A percentile compares a stretch with the other conserved stretches of the same genome.
These are phyloP conservation scores for Eristalis pertinax DNA, from an alignment of 2,888 invertebrate species.

Conservation along the genomic window DNA sequence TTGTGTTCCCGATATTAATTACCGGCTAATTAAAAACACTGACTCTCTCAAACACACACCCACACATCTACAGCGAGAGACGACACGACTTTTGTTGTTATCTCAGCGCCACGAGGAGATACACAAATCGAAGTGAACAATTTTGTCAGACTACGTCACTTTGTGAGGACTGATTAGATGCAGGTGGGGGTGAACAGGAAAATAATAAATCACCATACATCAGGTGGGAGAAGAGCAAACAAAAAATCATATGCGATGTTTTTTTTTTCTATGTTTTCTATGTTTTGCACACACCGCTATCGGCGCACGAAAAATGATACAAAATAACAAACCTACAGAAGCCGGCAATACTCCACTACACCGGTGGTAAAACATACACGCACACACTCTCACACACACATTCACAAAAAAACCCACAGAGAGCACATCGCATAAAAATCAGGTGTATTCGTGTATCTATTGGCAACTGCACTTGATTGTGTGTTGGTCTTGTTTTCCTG, in stretches of 20 bases:
- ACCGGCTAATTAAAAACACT: conserved; percentile 61
- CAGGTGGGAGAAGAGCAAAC: neutral
- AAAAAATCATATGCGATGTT: neutral
- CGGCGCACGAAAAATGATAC: conserved; percentile 21
- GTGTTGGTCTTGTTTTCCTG: conserved; percentile 25
- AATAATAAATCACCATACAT: neutral
- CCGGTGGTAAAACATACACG: neutral
- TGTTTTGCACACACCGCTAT: conserved; percentile 48
- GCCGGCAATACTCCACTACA: conserved; percentile 41
- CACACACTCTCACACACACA: conserved; percentile 20
- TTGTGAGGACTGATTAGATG: neutral
- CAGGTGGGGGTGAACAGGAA: neutral
- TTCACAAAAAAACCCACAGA: neutral
- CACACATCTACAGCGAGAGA: neutral
- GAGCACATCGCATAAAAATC: neutral
- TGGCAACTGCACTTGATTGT: conserved; percentile 5
- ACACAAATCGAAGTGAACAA: too few species aligned
- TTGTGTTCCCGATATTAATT: conserved; percentile 52
- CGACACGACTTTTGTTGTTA: neutral
- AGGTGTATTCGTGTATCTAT: conserved; percentile 38
- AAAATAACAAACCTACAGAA: conserved; percentile 52
- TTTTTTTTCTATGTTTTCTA: conserved; percentile 2
- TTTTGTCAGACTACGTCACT: neutral
- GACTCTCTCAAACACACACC: conserved; percentile 27
- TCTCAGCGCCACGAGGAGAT: too few species aligned